Evolutionary conservation across 2,113 vertebrate species (phyloP), one percentile per base, ranked within the genome.

Genomic region (Oryzias melastigma): DNA sequence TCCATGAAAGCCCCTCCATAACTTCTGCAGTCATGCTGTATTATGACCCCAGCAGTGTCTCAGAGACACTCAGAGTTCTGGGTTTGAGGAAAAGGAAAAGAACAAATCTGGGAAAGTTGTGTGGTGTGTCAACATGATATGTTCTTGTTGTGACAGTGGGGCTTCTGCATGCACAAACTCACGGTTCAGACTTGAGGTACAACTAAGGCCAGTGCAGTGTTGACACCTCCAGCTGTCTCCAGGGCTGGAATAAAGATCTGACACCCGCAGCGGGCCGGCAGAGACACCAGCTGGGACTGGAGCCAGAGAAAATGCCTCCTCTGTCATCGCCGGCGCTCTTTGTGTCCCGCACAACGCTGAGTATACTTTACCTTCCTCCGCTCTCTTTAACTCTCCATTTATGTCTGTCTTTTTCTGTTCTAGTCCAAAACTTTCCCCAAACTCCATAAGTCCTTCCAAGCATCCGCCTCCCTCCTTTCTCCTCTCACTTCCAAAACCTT

Each of bases 161-260:
- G 68, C 69, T 60, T 77, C 78, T 81, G 69, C 40, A 14, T 72
- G 77, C 77, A 71, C 85, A 88, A 89, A 89, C 86, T 85, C 82
- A 78, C 77, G 77, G 67, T 67, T 46, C 58, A 78, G 65, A 86
- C 80, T 82, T 73, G 74, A 78, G 52, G 80, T 78, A 77, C 81
- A 82, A 88, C 82, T 73, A 74, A 85, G 77, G 74, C 82, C 52
- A 75, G 82, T 62, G 40, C 61, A 65, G 88, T 63, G 90, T 90
- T 90, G 88, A 91, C 89, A 91, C 84, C 88, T 90, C 87, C 91
- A 91, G 90, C 91, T 91, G 91, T 91, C 89, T 90, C 71, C 73
- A 69, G 88, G 80, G 82, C 70, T 81, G 85, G 87, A 88, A 82
- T 83, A 78, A 86, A 88, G 89, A 91, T 89, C 85, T 81, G 86